Conservation (phyloP, 1,140 invertebrate genomes). For the Catajapyx aquilonaris region DNA sequence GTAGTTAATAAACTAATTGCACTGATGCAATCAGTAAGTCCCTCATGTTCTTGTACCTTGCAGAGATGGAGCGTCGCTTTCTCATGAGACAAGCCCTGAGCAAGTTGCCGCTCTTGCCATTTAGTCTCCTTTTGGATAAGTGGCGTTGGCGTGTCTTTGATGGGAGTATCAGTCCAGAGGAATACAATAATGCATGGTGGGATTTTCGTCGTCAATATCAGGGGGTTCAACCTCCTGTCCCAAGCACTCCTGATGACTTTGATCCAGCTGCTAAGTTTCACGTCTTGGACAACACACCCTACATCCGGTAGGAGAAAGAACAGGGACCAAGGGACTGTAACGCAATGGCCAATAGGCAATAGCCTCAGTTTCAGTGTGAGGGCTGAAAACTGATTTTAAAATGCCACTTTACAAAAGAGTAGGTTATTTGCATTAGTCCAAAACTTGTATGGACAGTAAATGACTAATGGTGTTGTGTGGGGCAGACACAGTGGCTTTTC, state of each 20-base stretch:
- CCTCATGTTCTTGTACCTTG: slow-evolving; percentile 5
- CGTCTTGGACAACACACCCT: slow-evolving; percentile 16
- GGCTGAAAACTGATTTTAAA: too few relatives aligned
- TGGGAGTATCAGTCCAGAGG: slow-evolving; percentile 15
- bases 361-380: too few relatives aligned
- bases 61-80: slow-evolving; percentile 20
- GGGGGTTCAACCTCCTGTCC: slow-evolving; percentile 16
- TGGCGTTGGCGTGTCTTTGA: slow-evolving; percentile 25
- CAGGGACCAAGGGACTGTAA: too few relatives aligned
- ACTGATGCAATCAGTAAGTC: slow-evolving; percentile 16
- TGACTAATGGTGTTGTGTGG: too few relatives aligned
- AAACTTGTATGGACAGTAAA: too few relatives aligned
- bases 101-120: slow-evolving; percentile 25
- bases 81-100: slow-evolving; percentile 21
- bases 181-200: slow-evolving; percentile 27
- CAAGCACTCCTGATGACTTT: slow-evolving; percentile 16
- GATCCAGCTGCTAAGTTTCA: slow-evolving; percentile 22
- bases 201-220: slow-evolving; percentile 24
- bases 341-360: too few relatives aligned
- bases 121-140: slow-evolving; percentile 24
- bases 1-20: slow-evolving; percentile 14
- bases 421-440: too few relatives aligned
- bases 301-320: slow-evolving; percentile 14
- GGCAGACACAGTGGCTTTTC: too few relatives aligned
- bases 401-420: too few relatives aligned